Base-by-base conservation (phyloP, 2,888 invertebrate genomes). In the Trilocha varians region DNA sequence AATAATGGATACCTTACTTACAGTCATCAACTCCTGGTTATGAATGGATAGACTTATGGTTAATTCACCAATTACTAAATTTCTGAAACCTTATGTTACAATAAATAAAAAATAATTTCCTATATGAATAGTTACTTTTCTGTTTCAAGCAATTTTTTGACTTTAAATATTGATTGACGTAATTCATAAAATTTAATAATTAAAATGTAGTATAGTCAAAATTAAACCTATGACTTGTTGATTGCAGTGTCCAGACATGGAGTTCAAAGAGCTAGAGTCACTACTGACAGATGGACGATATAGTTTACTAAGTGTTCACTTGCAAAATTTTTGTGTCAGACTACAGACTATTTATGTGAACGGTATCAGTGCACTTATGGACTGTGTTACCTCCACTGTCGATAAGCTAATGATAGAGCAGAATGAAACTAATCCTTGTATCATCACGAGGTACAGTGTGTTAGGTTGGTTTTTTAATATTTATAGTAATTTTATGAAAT, bases 181-280 rank as follows among this genome's bases (percentile, higher is more conserved):
- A n/a, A n/a, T n/a, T n/a, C n/a, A n/a, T n/a, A n/a, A n/a, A n/a
- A n/a, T n/a, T n/a, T n/a, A n/a, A n/a, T n/a, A n/a, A n/a, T n/a
- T n/a, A n/a, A n/a, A n/a, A n/a, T n/a, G n/a, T n/a, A n/a, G n/a
- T n/a, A n/a, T n/a, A n/a, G n/a, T n/a, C n/a, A n/a, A n/a, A n/a
- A n/a, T n/a, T n/a, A n/a, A n/a, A n/a, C n/a, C n/a, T n/a, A n/a
- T n/a, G n/a, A n/a, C n/a, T n/a, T 25, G 13, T 37, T 47, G 16
- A 32, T 45, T 46, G 39, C 75, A 93, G 89, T 91, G 91, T 53
- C 92, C 94, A 14, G 94, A 95, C 65, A 89, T 94, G 88, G 88
- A 91, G 44, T 89, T 93, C 49, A 88, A 87, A 55, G 91, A 91
- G 59, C 73, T 92, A 44, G 88, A 90, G 72, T 80, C 82, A 34